phyloP scores from a whole-genome alignment of 2,797 vertebrate genomes.

The Bradypodion ventrale region DNA sequence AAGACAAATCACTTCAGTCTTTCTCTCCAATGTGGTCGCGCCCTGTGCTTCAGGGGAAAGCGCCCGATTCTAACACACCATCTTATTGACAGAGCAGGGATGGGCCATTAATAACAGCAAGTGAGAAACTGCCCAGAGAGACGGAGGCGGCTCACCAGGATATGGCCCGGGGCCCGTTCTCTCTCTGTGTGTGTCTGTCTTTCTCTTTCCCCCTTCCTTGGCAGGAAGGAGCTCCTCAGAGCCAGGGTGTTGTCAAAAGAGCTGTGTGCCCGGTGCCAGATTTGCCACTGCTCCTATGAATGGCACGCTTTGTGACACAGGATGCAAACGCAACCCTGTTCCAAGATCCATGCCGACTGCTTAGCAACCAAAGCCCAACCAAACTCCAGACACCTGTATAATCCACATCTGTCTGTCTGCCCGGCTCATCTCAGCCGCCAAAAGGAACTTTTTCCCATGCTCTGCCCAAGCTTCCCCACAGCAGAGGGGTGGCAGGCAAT shows the following conservation, averaged over 20 bases:
- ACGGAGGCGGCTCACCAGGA: background rate
- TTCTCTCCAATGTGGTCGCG: too few relatives aligned
- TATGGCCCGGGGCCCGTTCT: background rate
- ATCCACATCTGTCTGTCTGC: background rate
- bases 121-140: background rate
- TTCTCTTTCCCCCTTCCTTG: too few relatives aligned
- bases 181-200: too few relatives aligned
- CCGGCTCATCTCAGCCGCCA: background rate
- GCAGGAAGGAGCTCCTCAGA: background rate
- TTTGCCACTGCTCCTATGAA: too few relatives aligned
- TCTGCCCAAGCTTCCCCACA: background rate
- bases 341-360: background rate
- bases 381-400: background rate
- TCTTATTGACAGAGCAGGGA: background rate
- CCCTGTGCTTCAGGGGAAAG: background rate
- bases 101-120: background rate
- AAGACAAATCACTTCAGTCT: too few relatives aligned
- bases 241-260: too few relatives aligned
- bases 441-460: too few relatives aligned
- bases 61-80: background rate
- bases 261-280: background rate
- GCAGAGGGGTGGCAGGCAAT: background rate
- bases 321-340: background rate
- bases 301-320: background rate
- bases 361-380: background rate